A percentile compares a stretch with the other conserved stretches of the same genome.
Evolutionary conservation across 2,113 vertebrate species (phyloP).

Genomic region (Cranoglanis bouderius): DNA sequence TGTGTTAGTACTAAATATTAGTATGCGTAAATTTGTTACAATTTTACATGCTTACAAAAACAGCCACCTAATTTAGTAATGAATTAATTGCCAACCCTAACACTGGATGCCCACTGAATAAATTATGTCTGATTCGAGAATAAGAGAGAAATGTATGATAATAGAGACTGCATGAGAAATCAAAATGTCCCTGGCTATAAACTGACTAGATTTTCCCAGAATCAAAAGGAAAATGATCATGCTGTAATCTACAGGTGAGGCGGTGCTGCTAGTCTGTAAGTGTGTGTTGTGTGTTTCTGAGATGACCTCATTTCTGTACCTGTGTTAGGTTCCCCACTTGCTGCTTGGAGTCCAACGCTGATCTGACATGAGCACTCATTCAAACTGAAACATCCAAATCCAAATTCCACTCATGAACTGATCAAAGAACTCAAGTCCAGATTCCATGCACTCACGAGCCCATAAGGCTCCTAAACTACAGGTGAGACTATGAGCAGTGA

Average conservation of each 20-base stretch:
- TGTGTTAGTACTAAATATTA: neutral
- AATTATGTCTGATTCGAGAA: neutral
- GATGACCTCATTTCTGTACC: conserved; percentile 62
- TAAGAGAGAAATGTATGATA: neutral
- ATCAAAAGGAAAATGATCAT: neutral
- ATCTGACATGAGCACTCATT: conserved; percentile 59
- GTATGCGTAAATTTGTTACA: neutral
- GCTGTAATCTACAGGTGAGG: neutral
- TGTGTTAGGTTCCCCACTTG: conserved; percentile 72
- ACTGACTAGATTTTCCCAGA: neutral
- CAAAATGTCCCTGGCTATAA: neutral
- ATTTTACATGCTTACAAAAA: neutral
- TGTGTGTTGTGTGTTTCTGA: neutral
- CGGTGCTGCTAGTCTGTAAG: neutral
- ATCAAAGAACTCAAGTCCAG: neutral
- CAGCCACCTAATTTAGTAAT: neutral
- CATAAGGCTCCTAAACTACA: neutral
- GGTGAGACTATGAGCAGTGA: conserved; percentile 16
- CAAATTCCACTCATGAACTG: conserved; percentile 46
- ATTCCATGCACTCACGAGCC: neutral
- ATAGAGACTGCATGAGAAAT: neutral
- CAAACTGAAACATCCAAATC: neutral
- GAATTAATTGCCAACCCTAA: neutral
- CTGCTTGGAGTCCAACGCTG: conserved; percentile 76
- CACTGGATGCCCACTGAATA: neutral